Evolutionary conservation across 2,113 vertebrate genomes (phyloP).

Genomic region (Agelaius tricolor): DNA sequence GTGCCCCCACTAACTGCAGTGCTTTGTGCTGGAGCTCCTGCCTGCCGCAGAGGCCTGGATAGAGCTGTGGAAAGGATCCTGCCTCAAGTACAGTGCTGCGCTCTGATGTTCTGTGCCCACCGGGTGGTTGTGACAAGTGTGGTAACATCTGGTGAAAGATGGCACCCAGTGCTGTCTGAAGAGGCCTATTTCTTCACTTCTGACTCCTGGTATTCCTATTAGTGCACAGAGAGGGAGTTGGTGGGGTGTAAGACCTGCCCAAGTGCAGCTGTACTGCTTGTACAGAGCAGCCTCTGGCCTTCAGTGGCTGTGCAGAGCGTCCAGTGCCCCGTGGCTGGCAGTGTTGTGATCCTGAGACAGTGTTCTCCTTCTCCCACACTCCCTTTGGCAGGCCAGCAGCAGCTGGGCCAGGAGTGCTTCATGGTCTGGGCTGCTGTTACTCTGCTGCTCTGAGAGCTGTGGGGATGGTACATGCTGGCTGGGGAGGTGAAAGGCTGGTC

Average conservation of each 20-base stretch:
- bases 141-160: not conserved
- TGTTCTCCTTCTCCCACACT: not conserved
- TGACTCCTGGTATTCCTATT: not conserved
- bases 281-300: not conserved
- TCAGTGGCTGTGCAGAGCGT: not conserved
- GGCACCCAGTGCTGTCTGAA: not conserved
- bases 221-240: rapidly evolving
- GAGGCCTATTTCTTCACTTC: not conserved
- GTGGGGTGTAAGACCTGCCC: not conserved
- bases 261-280: not conserved
- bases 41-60: not conserved
- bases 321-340: not conserved
- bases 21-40: not conserved
- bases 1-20: not conserved
- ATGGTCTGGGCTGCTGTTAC: not conserved
- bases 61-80: not conserved
- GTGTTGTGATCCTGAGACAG: rapidly evolving
- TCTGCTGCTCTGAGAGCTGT: not conserved
- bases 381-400: rapidly evolving
- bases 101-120: rapidly evolving
- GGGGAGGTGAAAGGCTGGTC: not conserved
- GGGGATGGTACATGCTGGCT: not conserved
- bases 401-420: not conserved
- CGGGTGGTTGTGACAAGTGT: not conserved
- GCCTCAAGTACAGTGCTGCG: not conserved